These are phyloP conservation scores for Athrips mouffetella DNA, from an alignment of 2,888 invertebrate species.

Conservation along the genomic window DNA sequence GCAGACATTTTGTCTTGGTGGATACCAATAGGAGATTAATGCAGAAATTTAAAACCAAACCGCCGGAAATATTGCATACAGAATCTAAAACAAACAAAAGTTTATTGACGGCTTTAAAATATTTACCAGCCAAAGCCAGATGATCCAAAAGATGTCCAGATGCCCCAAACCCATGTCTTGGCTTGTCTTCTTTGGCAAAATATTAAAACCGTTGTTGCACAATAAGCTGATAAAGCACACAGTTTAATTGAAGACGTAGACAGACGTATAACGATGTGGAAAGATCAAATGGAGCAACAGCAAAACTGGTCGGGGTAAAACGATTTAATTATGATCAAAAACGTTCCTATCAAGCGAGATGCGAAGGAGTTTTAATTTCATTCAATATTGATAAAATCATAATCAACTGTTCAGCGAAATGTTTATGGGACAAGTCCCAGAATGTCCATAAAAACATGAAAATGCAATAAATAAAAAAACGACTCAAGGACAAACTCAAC, in stretches of 20 bases:
- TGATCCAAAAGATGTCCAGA: too few species aligned
- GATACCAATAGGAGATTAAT: constrained; percentile 14
- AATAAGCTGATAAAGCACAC: constrained; percentile 14
- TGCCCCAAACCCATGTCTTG: constrained; percentile 19
- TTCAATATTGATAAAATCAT: constrained; percentile 1
- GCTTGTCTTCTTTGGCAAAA: constrained; percentile 13
- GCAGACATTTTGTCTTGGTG: constrained; percentile 23
- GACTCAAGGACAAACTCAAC: too few species aligned
- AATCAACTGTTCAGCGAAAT: constrained; percentile 16
- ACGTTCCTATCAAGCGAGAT: background rate
- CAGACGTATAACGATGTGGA: constrained; percentile 19
- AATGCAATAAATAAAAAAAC: background rate
- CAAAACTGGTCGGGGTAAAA: constrained; percentile 6
- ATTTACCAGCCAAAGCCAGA: too few species aligned
- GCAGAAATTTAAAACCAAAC: constrained; percentile 19
- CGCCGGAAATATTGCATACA: constrained; percentile 18
- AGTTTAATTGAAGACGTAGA: constrained; percentile 22
- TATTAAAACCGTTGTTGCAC: constrained; percentile 14
- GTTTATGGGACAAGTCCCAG: constrained; percentile 10
- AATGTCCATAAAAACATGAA: constrained; percentile 9
- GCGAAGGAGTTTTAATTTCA: background rate
- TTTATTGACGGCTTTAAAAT: too few species aligned
- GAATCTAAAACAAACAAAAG: constrained; percentile 12
- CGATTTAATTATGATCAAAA: background rate
- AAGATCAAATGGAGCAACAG: constrained; percentile 19